Evolutionary conservation across 2,797 vertebrate genomes (phyloP), one percentile per base, ranked within the genome.

Genomic region (Linurgus olivaceus): DNA sequence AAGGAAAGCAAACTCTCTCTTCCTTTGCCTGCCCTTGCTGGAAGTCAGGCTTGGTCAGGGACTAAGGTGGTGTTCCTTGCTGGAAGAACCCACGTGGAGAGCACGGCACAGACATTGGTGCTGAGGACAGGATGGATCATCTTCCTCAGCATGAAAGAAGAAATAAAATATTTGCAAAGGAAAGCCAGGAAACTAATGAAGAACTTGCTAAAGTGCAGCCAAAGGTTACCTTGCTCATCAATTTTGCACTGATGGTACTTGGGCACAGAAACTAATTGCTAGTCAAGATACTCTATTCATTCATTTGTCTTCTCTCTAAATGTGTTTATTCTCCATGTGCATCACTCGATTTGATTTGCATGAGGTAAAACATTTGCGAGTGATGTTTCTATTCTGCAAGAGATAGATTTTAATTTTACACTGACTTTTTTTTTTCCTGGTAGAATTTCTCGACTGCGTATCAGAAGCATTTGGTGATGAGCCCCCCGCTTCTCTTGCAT

Each of bases 301-400:
- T 96, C 92, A 96, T 97, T 97, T 72, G 81, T 96, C 93, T 96
- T 95, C 92, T 79, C 72, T 90, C 82, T 96, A 93, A 95, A 96
- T 80, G 75, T 97, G 95, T 97, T 95, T 97, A 95, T 96, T 97
- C 97, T 93, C 94, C 94, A 94, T 87, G 71, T 96, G 93, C 94
- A 88, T 95, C 91, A 88, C 95, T 97, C 88, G 96, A 97, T 98
- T 97, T 97, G 96, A 97, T 97, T 97, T 97, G 91, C 91, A 96
- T 33, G 23, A 95, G 96, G 90, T 96, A 93, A 96, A 98, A 96
- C 93, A 82, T 95, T 97, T 97, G 86, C 74, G 21, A 96, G 96
- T 90, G 94, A 93, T 91, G 94, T 94, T 96, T 95, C 93, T 68
- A 55, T 93, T 78, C 90, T 79, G 62, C 88, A 79, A 88, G 73